These are phyloP conservation scores for Narcine bancroftii DNA, from an alignment of 2,113 vertebrate genomes.

Conservation along the genomic window DNA sequence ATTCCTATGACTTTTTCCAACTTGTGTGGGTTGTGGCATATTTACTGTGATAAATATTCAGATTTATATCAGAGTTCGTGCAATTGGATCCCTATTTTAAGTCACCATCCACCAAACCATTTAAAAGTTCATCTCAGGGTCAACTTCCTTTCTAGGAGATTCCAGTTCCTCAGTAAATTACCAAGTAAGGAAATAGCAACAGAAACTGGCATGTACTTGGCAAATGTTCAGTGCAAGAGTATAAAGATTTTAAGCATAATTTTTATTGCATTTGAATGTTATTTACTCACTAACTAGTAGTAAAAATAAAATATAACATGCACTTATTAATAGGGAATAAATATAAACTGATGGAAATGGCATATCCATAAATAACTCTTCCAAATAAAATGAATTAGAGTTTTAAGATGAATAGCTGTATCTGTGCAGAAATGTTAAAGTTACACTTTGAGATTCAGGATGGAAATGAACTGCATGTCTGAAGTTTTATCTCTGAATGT, in stretches of 20 bases:
- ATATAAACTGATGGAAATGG: neutral
- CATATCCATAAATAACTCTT: neutral
- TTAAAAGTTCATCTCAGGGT: conserved; percentile 1
- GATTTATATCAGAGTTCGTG: neutral
- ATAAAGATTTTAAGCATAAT: neutral
- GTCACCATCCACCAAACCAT: neutral
- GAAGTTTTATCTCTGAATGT: neutral
- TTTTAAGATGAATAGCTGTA: no score
- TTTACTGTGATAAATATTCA: neutral
- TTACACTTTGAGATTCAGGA: neutral
- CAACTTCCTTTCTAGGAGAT: neutral
- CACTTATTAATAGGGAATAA: neutral
- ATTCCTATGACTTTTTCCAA: neutral
- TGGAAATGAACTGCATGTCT: neutral
- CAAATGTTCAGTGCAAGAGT: neutral
- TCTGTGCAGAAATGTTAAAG: neutral
- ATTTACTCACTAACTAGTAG: neutral
- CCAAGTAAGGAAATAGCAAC: conserved; percentile 1
- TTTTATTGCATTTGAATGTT: neutral
- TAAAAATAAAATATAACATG: neutral
- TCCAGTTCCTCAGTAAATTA: neutral
- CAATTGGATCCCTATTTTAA: neutral
- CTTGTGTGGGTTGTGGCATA: neutral
- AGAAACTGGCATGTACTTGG: neutral
- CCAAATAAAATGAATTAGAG: neutral